These are phyloP conservation scores for Anastrepha ludens DNA, from an alignment of 1,140 invertebrate species.

Conservation along the genomic window DNA sequence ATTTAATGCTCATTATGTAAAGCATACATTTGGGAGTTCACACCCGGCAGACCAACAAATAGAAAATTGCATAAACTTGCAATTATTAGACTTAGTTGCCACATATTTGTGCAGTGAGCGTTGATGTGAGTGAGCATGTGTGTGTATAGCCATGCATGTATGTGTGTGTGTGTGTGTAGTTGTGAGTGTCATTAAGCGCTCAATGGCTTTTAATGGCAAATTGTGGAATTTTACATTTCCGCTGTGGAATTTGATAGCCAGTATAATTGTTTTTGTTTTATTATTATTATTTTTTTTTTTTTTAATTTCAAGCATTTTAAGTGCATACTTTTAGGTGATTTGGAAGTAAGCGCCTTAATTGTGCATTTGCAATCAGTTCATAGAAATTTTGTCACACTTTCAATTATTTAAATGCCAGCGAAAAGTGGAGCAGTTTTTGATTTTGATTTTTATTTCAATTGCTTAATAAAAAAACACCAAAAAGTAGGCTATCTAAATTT, in stretches of 20 bases:
- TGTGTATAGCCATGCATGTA: neutral
- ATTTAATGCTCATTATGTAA: neutral
- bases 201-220: constrained; percentile 2
- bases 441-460: too few species aligned
- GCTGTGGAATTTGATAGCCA: neutral
- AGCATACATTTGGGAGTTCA: constrained; percentile 41
- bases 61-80: constrained; percentile 27
- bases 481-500: too few species aligned
- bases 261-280: neutral
- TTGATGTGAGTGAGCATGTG: neutral
- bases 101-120: neutral
- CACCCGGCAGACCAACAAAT: neutral
- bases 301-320: neutral
- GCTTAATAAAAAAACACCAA: too few species aligned
- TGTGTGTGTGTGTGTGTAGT: neutral
- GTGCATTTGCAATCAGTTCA: neutral
- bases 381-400: neutral
- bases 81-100: constrained; percentile 27
- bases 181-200: neutral
- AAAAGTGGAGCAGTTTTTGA: neutral
- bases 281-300: too few species aligned
- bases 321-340: neutral
- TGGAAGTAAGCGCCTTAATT: neutral
- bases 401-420: neutral
- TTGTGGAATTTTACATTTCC: constrained; percentile 32